A percentile compares a stretch with the other conserved stretches of the same genome.
Evolutionary conservation across 1,140 invertebrate species (phyloP).

Genomic region (Formica selysi): DNA sequence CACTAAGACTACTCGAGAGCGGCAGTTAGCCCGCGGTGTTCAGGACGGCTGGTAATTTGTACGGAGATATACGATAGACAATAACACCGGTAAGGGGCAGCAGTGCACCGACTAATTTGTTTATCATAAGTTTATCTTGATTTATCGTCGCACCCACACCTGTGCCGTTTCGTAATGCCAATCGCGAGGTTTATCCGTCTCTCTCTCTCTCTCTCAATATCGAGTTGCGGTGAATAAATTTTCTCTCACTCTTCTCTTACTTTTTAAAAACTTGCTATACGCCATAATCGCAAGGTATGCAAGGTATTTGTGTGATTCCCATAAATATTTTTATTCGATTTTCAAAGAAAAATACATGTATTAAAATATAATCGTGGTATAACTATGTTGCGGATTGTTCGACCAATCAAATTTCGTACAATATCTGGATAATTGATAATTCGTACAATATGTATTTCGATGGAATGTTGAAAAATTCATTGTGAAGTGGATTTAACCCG

Average conservation of each 20-base stretch:
- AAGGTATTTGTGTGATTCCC: neutral
- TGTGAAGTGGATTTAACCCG: constrained; percentile 63
- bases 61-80: constrained; percentile 82
- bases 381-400: neutral
- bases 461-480: constrained; percentile 62
- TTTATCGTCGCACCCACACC: constrained; percentile 74
- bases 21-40: constrained; percentile 80
- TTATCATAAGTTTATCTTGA: constrained; percentile 82
- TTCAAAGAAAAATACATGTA: neutral
- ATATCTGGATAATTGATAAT: constrained; percentile 19
- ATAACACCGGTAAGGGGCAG: constrained; percentile 71
- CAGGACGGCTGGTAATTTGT: constrained; percentile 82
- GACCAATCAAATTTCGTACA: constrained; percentile 17
- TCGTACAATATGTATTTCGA: constrained; percentile 31
- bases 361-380: neutral
- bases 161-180: constrained; percentile 64
- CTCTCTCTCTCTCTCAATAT: constrained; percentile 1
- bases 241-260: neutral
- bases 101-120: constrained; percentile 81
- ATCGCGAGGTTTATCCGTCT: constrained; percentile 39
- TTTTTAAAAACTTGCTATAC: neutral
- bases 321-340: constrained; percentile 25
- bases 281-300: neutral
- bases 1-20: constrained; percentile 75
- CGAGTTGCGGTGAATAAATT: constrained; percentile 14